Percentiles rank a stretch among this genome's conserved stretches.
These are phyloP conservation scores for Manis pentadactyla DNA, from an alignment of 2,797 vertebrate species.

Conservation along the genomic window DNA sequence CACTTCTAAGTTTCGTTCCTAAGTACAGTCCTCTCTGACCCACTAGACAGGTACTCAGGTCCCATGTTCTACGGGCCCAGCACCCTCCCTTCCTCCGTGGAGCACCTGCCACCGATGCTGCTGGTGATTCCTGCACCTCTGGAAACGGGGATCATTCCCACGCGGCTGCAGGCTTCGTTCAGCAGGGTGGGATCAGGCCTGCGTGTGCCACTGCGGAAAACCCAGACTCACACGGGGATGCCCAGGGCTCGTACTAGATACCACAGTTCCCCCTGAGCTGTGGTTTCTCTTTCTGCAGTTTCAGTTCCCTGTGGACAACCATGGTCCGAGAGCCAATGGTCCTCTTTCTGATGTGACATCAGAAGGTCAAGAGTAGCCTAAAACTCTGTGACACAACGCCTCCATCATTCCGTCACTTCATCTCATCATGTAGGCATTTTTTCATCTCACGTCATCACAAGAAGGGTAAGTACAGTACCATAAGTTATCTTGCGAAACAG, in stretches of 20 bases:
- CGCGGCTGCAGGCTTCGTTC: background rate
- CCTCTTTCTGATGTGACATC: too few species aligned
- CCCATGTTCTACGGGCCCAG: accelerated
- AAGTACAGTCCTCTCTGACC: background rate
- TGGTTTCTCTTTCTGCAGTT: too few species aligned
- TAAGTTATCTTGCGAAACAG: background rate
- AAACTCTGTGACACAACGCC: too few species aligned
- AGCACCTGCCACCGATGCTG: background rate
- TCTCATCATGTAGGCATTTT: too few species aligned
- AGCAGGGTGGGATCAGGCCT: background rate
- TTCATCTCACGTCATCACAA: too few species aligned
- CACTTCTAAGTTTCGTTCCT: background rate
- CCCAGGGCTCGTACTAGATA: background rate
- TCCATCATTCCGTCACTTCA: too few species aligned
- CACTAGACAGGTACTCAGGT: background rate
- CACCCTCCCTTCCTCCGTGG: background rate
- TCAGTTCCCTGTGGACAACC: too few species aligned
- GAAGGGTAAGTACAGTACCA: too few species aligned
- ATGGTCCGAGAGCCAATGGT: too few species aligned
- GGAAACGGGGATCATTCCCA: background rate
- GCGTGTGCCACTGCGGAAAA: background rate
- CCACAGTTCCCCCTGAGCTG: too few species aligned
- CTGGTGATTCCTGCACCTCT: background rate
- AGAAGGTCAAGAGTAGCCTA: too few species aligned
- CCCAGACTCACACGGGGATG: background rate